Evolutionary conservation across 2,888 invertebrate genomes (phyloP).

Genomic region (Invenusta paracnida): DNA sequence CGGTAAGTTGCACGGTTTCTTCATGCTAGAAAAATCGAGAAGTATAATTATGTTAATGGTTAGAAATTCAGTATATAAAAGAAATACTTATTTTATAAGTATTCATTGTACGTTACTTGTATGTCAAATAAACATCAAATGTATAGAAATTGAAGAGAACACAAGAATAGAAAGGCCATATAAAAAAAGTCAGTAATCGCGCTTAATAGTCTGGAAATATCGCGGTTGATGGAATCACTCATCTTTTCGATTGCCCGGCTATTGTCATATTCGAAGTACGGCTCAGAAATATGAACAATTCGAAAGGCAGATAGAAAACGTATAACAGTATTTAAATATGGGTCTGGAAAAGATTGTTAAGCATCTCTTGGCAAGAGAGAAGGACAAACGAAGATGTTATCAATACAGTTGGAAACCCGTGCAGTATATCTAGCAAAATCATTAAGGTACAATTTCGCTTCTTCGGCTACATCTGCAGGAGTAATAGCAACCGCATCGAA

Average conservation of each 20-base stretch:
- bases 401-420: background rate
- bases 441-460: too few relatives aligned
- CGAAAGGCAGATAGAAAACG: background rate
- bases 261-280: background rate
- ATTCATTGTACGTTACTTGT: too few relatives aligned
- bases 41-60: background rate
- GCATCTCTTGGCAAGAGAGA: background rate
- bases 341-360: background rate
- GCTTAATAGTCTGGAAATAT: background rate
- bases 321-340: background rate
- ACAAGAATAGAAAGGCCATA: background rate
- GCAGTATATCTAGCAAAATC: background rate
- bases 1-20: conserved; percentile 52
- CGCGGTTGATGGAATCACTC: background rate
- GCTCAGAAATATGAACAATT: background rate
- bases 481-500: background rate
- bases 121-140: too few relatives aligned
- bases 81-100: too few relatives aligned
- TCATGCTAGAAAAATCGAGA: conserved; percentile 53
- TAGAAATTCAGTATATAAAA: too few relatives aligned
- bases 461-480: background rate
- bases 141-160: background rate
- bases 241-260: background rate
- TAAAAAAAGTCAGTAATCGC: background rate
- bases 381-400: background rate